A percentile compares a stretch with the other conserved stretches of the same genome.
Conservation (phyloP, 2,888 invertebrate species). For the Helicoverpa assulta region DNA sequence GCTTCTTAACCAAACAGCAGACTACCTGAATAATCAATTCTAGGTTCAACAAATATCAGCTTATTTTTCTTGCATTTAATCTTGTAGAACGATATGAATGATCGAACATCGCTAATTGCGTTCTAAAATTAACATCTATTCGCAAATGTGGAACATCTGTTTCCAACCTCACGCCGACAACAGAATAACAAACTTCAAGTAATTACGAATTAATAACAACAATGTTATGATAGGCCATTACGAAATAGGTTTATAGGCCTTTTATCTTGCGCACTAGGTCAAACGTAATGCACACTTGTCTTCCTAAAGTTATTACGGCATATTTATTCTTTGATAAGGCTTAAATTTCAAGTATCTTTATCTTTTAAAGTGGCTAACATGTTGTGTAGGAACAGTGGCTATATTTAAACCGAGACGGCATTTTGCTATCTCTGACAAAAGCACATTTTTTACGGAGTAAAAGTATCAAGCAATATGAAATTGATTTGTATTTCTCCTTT, state of each 20-base stretch:
- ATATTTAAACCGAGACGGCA: neutral
- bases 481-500: too few species aligned
- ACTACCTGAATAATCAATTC: too few species aligned
- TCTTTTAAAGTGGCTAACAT: conserved; percentile 19
- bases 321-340: conserved; percentile 28
- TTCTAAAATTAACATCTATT: conserved; percentile 63
- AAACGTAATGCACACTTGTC: conserved; percentile 2
- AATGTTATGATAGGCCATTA: conserved; percentile 7
- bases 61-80: too few species aligned
- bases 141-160: conserved; percentile 63
- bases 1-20: too few species aligned
- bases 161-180: conserved; percentile 54
- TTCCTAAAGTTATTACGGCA: conserved; percentile 8
- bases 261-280: conserved; percentile 22
- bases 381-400: neutral
- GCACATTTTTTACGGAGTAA: too few species aligned
- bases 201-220: conserved; percentile 39
- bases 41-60: too few species aligned
- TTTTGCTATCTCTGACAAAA: too few species aligned
- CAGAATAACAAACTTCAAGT: conserved; percentile 36
- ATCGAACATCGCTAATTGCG: conserved; percentile 22
- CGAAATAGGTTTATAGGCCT: neutral
- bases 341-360: conserved; percentile 26
- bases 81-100: conserved; percentile 18
- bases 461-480: too few species aligned